These are phyloP conservation scores for Zeus faber DNA, from an alignment of 2,113 vertebrate species.

Conservation along the genomic window DNA sequence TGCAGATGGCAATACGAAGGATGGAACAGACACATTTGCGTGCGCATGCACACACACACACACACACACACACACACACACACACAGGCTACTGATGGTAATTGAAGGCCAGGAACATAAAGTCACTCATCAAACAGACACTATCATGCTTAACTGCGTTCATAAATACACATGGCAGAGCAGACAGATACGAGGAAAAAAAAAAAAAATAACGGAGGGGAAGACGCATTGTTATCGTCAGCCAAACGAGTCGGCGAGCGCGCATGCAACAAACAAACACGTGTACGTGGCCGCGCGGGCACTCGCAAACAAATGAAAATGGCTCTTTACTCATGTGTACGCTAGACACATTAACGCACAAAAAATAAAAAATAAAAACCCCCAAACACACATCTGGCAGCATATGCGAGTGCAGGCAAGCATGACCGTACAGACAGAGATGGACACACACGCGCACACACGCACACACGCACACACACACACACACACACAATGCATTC, in stretches of 20 bases:
- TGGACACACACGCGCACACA: conserved; percentile 2
- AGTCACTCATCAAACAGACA: conserved; percentile 43
- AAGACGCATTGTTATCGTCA: conserved; percentile 37
- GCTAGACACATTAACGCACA: not conserved
- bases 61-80: conserved; percentile 15
- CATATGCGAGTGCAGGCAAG: not conserved
- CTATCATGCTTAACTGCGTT: conserved; percentile 34
- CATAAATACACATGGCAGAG: conserved; percentile 41
- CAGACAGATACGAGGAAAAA: conserved; percentile 18
- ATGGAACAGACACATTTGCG: not conserved
- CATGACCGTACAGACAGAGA: conserved; percentile 3
- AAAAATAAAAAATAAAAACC: too few species aligned
- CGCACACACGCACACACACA: conserved; percentile 7
- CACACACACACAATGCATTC: conserved; percentile 32
- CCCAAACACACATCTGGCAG: not conserved
- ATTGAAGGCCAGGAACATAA: conserved; percentile 27
- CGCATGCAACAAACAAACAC: conserved; percentile 15
- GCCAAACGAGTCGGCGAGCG: conserved; percentile 17
- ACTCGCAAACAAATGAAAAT: conserved; percentile 1
- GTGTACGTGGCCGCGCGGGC: not conserved
- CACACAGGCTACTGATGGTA: conserved; percentile 19
- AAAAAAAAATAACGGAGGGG: conserved; percentile 26
- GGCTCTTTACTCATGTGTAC: not conserved
- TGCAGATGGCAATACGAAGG: too few species aligned
- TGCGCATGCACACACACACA: conserved; percentile 6